Base-by-base conservation (phyloP, 2,888 invertebrate species). In the Nephrocerus scutellatus region DNA sequence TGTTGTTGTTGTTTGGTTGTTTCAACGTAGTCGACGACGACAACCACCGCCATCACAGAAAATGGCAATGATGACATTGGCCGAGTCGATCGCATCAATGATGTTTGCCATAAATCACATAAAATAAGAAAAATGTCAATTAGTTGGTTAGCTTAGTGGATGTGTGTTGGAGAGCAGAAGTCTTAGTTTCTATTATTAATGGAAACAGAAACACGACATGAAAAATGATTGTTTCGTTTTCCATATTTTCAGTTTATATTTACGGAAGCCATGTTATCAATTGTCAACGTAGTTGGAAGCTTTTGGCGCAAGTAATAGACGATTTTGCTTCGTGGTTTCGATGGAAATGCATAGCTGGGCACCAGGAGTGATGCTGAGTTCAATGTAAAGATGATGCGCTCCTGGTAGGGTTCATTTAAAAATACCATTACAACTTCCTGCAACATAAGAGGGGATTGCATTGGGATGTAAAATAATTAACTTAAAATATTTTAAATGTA, bases 271-370 rank as follows among this genome's bases (percentile, higher is more conserved):
- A 72, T 68, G 48, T 85, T 85, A 1, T 72, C 68, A 41, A 70
- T 74, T 0, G 79, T 79, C 7, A 92, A 70, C 35, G 71, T 72
- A 4, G 74, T 76, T 6, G 75, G 72, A 5, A 50, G 18, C 14
- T 65, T 57, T 48, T 75, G 79, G 52, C 85, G 80, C 20, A 88
- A 72, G 60, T 92, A 91, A 62, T 89, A 93, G 0, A 79, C 72
- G 35, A 78, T 72, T 69, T 87, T 88, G 9, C 75, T 72, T 54
- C 76, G 78, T 19, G 74, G 70, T 26, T 72, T 66, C 1, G 73
- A 54, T 3, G 80, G 82, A 53, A 83, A 86, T 6, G 70, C 69
- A 8, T 72, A 71, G 1, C 76, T 61, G 2, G 85, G 83, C 3
- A 76, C 70, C n/a, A 91, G 68, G 44, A 74, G 49, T 0, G 83